Conservation (phyloP, 64 coral and sea anemone genomes). For the Porites australiensis region DNA sequence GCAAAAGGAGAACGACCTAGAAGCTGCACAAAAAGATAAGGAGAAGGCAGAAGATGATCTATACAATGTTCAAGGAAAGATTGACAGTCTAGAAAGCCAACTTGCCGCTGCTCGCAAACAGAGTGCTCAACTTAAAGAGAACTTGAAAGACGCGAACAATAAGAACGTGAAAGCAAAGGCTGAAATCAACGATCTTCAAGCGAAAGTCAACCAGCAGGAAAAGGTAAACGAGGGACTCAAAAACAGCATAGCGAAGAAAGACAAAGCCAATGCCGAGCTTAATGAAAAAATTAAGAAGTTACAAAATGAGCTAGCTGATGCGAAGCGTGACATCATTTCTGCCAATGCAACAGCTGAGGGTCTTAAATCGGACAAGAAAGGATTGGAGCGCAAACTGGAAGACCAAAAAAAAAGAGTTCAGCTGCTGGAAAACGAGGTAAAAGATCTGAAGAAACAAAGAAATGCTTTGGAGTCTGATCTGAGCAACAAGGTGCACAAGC, state of each 20-base stretch:
- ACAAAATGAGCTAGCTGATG: slow-evolving; percentile 71
- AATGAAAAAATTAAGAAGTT: slow-evolving; percentile 92
- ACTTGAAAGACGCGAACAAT: slow-evolving; percentile 86
- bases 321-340: slow-evolving; percentile 74
- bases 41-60: slow-evolving; percentile 90
- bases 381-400: slow-evolving; percentile 78
- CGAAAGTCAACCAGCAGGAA: slow-evolving; percentile 70
- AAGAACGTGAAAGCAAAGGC: slow-evolving; percentile 87
- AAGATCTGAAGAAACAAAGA: slow-evolving; percentile 89
- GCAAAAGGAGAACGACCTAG: slow-evolving; percentile 86
- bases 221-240: slow-evolving; percentile 82
- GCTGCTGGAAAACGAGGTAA: slow-evolving; percentile 75
- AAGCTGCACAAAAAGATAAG: slow-evolving; percentile 76
- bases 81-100: slow-evolving; percentile 88
- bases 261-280: slow-evolving; percentile 77
- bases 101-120: slow-evolving; percentile 84
- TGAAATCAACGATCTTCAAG: slow-evolving; percentile 68
- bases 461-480: slow-evolving; percentile 86
- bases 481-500: slow-evolving; percentile 86
- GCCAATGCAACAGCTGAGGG: slow-evolving; percentile 76
- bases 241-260: slow-evolving; percentile 81
- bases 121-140: slow-evolving; percentile 85
- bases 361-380: slow-evolving; percentile 76
- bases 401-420: slow-evolving; percentile 51
- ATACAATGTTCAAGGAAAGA: slow-evolving; percentile 74